A percentile compares a stretch with the other conserved stretches of the same genome.
Conservation (phyloP, 1,140 invertebrate species). For the Conus betulinus region DNA sequence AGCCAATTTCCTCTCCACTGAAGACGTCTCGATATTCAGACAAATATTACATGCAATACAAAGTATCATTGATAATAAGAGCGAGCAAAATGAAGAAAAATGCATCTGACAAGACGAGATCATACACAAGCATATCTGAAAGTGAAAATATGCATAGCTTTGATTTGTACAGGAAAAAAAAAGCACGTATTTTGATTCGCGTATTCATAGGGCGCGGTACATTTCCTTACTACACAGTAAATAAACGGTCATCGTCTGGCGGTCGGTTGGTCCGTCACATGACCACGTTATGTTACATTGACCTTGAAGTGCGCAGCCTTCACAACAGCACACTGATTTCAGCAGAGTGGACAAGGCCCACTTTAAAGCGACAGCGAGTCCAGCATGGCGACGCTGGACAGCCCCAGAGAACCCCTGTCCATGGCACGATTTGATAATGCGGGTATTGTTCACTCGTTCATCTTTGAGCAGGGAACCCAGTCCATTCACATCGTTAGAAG, state of each 20-base stretch:
- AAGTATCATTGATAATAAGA: background rate
- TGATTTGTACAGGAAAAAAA: background rate
- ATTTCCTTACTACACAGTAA: background rate
- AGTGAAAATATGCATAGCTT: slow-evolving; percentile 4
- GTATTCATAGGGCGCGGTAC: background rate
- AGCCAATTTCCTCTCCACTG: no score
- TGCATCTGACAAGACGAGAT: background rate
- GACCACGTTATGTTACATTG: background rate
- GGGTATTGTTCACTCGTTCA: background rate
- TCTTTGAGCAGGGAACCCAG: background rate
- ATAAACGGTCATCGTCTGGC: no score
- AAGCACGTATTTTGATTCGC: background rate
- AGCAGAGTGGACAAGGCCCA: background rate
- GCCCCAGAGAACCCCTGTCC: background rate
- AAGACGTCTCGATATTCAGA: no score
- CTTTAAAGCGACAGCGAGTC: background rate
- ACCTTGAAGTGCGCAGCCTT: background rate
- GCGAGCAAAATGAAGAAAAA: background rate
- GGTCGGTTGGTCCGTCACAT: no score
- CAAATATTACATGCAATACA: background rate
- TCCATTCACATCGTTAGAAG: no score
- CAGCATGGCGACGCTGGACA: background rate
- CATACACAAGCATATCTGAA: background rate
- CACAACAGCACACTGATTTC: background rate
- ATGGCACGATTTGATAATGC: background rate